Percentiles rank a stretch among this genome's conserved stretches.
Conservation (phyloP, 2,113 vertebrate species). For the Gadus macrocephalus region DNA sequence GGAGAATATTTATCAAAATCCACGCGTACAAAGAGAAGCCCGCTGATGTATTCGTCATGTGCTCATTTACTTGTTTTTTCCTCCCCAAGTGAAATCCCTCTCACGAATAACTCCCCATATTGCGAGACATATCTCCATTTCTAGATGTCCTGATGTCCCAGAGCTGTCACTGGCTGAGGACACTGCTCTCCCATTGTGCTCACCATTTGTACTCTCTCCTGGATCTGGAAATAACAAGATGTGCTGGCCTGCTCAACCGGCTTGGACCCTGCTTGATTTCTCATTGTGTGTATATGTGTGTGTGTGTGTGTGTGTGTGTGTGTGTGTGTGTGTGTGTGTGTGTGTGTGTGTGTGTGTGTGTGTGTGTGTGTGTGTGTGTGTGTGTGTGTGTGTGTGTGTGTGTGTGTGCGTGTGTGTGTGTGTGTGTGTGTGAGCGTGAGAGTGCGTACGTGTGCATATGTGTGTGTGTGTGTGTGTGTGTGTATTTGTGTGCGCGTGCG, state of each 20-base stretch:
- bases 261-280: slow-evolving; percentile 1
- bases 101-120: slow-evolving; percentile 16
- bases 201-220: slow-evolving; percentile 12
- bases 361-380: too few relatives aligned
- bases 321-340: too few relatives aligned
- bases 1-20: slow-evolving; percentile 9
- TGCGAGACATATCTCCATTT: slow-evolving; percentile 22
- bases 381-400: too few relatives aligned
- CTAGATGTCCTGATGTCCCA: slow-evolving; percentile 4
- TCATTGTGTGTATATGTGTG: too few relatives aligned
- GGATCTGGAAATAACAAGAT: slow-evolving; percentile 40
- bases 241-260: slow-evolving; percentile 15
- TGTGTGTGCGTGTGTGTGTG: too few relatives aligned
- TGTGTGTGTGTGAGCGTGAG: too few relatives aligned
- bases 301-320: too few relatives aligned
- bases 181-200: slow-evolving; percentile 17
- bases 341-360: too few relatives aligned
- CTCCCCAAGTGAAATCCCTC: slow-evolving; percentile 1
- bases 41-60: not conserved
- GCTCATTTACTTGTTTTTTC: slow-evolving; percentile 16
- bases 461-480: too few relatives aligned
- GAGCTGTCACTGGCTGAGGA: not conserved
- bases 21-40: not conserved
- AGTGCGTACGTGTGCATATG: too few relatives aligned
- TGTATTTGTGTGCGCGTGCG: too few relatives aligned